Evolutionary conservation across 1,140 invertebrate genomes (phyloP).

Genomic region (Eupeodes corollae): DNA sequence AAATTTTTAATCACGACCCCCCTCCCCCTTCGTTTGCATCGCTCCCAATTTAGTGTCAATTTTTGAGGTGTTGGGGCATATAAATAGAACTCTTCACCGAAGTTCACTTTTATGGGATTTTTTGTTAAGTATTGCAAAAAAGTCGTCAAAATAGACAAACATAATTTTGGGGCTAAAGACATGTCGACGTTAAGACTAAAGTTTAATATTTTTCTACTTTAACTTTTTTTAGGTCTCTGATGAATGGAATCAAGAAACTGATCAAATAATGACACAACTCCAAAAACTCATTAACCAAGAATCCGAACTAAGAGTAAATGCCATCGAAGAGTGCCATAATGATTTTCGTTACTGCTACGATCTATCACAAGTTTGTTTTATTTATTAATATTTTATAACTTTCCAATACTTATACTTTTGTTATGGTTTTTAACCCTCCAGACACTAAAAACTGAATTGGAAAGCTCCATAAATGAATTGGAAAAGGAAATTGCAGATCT

Average conservation of each 20-base stretch:
- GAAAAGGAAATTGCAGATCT: constrained; percentile 27
- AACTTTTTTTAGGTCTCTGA: constrained; percentile 13
- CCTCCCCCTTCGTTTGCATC: too few relatives aligned
- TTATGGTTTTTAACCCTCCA: neutral
- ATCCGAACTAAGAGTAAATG: constrained; percentile 12
- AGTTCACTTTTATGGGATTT: too few relatives aligned
- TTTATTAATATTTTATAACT: neutral
- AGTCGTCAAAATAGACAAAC: too few relatives aligned
- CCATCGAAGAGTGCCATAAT: constrained; percentile 20
- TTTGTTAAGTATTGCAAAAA: too few relatives aligned
- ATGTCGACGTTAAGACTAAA: too few relatives aligned
- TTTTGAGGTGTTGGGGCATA: too few relatives aligned
- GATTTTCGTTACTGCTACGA: constrained; percentile 25
- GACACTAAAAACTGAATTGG: constrained; percentile 24
- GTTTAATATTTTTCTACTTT: too few relatives aligned
- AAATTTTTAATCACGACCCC: too few relatives aligned
- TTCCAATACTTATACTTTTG: neutral
- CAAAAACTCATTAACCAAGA: constrained; percentile 24
- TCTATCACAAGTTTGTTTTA: constrained; percentile 18
- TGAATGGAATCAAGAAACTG: constrained; percentile 29
- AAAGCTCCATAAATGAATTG: constrained; percentile 18
- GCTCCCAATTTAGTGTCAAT: too few relatives aligned
- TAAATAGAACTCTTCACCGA: too few relatives aligned
- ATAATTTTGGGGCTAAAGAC: too few relatives aligned
- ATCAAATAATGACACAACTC: constrained; percentile 17